Base-by-base conservation (phyloP, 2,888 invertebrate species). In the Mesochorus sp. region DNA sequence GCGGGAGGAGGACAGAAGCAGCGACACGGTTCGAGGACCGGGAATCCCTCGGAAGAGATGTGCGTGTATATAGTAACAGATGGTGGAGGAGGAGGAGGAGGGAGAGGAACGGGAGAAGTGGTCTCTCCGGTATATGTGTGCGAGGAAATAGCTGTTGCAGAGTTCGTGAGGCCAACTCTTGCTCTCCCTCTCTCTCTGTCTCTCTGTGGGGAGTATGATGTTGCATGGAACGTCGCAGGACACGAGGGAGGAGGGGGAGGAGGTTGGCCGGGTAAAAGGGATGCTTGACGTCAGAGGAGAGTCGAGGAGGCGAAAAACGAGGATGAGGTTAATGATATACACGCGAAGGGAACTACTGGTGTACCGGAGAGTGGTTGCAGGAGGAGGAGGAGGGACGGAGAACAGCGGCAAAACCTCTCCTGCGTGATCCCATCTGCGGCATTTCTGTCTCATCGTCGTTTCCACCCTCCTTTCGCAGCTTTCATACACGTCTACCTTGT, bases 281-380 rank as follows among this genome's bases (percentile, higher is more conserved):
- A 53, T 66, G 42, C 67, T 71, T 71, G 80, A 80, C 76, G n/a
- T 37, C 37, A 80, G 76, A 62, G 80, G 26, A 51, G 57, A 75
- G 82, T 76, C 77, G 80, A 74, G 70, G 74, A 85, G 84, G 83
- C 85, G 83, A 88, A 88, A 88, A 88, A 88, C 85, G 87, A 88
- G 88, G 87, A 88, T 87, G 86, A 88, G 88, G 88, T 89, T 88
- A 89, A 89, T 89, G 88, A 89, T 89, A 88, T 88, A 88, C 89
- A 87, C 81, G 82, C n/a, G 84, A 19, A 62, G 83, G 84, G 87
- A 34, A 61, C 88, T 88, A 88, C 87, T 84, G n/a, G n/a, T n/a
- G 88, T 87, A 85, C 80, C 85, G 37, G 55, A 31, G 57, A 6
- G 14, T 8, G 6, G 44, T 0, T 1, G 51, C 12, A 26, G 55